Conservation (phyloP, 2,888 invertebrate species). For the Drosophila picticornis region DNA sequence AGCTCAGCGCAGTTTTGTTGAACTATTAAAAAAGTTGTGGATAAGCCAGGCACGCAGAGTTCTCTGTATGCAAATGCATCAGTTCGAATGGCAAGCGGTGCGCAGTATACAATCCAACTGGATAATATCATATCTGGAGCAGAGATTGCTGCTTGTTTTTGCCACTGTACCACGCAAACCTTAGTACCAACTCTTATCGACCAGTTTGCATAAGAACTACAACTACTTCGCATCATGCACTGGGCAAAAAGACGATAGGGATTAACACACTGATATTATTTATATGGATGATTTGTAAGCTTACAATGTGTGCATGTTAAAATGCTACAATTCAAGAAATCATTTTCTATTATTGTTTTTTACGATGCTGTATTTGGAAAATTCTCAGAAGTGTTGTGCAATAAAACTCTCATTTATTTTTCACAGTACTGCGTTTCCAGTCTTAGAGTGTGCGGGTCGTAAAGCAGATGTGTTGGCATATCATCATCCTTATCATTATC, state of each 20-base stretch:
- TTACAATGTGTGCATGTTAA: not conserved
- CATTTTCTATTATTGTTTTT: not conserved
- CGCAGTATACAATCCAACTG: constrained; percentile 19
- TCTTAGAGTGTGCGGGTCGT: constrained; percentile 55
- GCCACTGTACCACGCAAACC: constrained; percentile 12
- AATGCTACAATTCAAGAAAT: not conserved
- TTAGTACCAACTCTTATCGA: not conserved
- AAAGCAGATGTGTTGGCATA: constrained; percentile 42
- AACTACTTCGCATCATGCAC: constrained; percentile 14
- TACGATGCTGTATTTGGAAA: not conserved
- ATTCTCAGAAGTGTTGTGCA: not conserved
- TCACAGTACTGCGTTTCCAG: not conserved
- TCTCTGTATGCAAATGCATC: not conserved
- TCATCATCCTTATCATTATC: constrained; percentile 33
- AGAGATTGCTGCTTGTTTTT: constrained; percentile 35
- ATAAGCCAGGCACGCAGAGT: not conserved
- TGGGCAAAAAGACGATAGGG: not conserved
- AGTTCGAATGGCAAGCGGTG: constrained; percentile 8
- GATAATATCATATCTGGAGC: constrained; percentile 11
- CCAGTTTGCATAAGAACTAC: not conserved
- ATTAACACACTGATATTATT: not conserved
- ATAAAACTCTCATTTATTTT: not conserved
- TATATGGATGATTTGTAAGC: not conserved
- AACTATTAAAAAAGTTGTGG: constrained; percentile 31
- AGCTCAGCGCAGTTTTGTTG: constrained; percentile 30